phyloP scores from a whole-genome alignment of 2,797 vertebrate species.

The Emydoidea blandingii region DNA sequence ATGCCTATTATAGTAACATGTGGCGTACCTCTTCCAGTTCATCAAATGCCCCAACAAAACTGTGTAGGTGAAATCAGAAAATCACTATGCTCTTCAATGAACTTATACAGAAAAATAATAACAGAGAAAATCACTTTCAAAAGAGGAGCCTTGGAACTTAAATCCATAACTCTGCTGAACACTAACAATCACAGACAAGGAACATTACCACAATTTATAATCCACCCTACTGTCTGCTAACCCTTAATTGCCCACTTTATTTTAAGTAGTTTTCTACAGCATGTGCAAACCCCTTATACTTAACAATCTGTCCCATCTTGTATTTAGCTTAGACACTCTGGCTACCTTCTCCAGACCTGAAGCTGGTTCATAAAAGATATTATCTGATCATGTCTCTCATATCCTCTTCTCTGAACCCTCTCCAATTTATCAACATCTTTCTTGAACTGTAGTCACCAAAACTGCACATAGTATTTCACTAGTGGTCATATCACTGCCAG shows the following conservation, averaged over 20 bases:
- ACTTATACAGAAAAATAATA: background rate
- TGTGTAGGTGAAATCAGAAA: background rate
- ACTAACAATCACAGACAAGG: background rate
- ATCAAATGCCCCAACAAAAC: background rate
- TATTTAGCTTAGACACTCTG: background rate
- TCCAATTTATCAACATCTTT: background rate
- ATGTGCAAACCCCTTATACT: background rate
- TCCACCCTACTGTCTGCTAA: background rate
- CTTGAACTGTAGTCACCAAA: background rate
- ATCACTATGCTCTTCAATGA: background rate
- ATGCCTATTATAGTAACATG: background rate
- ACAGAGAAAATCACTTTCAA: background rate
- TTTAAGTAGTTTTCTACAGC: background rate
- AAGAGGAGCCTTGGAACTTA: background rate
- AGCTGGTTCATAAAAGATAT: background rate
- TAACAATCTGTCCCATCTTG: background rate
- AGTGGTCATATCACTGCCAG: background rate
- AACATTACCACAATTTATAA: background rate
- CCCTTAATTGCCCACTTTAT: background rate
- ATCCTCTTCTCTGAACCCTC: background rate
- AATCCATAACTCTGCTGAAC: background rate
- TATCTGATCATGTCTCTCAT: background rate
- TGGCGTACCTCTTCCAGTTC: background rate
- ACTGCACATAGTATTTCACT: background rate
- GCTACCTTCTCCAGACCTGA: background rate